These are phyloP conservation scores for Pristiophorus japonicus DNA, from an alignment of 2,113 vertebrate genomes.

Conservation along the genomic window DNA sequence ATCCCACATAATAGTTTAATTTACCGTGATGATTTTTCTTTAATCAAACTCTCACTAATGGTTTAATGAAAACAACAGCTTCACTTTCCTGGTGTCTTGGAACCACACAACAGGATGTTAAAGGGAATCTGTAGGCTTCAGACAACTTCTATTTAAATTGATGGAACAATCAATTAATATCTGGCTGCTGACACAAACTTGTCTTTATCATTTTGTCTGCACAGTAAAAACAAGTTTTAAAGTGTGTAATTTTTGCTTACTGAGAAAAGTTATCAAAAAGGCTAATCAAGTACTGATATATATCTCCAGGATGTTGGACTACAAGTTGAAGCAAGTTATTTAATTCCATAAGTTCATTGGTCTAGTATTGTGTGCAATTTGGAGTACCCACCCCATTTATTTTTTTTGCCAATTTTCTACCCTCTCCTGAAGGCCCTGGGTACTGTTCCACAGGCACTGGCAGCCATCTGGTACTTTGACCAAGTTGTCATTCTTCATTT, in stretches of 20 bases:
- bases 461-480: not conserved
- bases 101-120: not conserved
- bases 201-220: not conserved
- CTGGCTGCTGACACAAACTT: not conserved
- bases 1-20: not conserved
- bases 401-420: no score
- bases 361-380: not conserved
- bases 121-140: not conserved
- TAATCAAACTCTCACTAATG: no score
- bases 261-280: not conserved
- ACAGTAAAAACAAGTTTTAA: not conserved
- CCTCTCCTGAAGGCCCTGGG: not conserved
- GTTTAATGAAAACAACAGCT: not conserved
- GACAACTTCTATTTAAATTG: constrained; percentile 9
- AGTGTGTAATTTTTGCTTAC: not conserved
- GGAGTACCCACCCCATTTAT: not conserved
- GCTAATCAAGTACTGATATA: not conserved
- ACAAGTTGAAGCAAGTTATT: no score
- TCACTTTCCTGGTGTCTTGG: not conserved
- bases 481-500: not conserved
- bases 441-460: not conserved
- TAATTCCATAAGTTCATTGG: no score
- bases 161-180: not conserved
- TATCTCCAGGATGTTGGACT: no score
- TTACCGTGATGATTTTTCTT: not conserved